A percentile compares a stretch with the other conserved stretches of the same genome.
Conservation (phyloP, 2,797 vertebrate species). For the Smutsia gigantea region DNA sequence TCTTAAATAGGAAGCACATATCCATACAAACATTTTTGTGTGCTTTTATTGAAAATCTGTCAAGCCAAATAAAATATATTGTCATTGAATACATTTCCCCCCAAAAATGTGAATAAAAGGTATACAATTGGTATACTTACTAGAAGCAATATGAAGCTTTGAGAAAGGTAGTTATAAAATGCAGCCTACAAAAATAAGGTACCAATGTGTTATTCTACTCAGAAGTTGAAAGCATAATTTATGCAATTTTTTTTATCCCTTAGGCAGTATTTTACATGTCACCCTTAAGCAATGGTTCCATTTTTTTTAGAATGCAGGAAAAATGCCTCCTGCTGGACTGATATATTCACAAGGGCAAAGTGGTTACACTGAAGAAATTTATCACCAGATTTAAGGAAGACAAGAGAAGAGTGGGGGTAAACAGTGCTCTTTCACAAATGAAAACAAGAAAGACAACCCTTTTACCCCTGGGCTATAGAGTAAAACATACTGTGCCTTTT, state of each 20-base stretch:
- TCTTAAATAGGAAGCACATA: slow-evolving; percentile 36
- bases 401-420: not conserved
- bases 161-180: slow-evolving; percentile 46
- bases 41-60: not conserved
- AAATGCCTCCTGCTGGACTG: slow-evolving; percentile 10
- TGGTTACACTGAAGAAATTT: slow-evolving; percentile 34
- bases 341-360: slow-evolving; percentile 46
- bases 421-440: slow-evolving; percentile 28
- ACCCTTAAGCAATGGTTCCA: slow-evolving; percentile 33
- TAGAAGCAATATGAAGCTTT: slow-evolving; percentile 16
- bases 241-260: not conserved
- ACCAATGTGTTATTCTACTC: slow-evolving; percentile 8
- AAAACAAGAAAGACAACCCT: not conserved
- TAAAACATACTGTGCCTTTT: slow-evolving; percentile 31
- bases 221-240: slow-evolving; percentile 41
- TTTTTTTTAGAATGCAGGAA: slow-evolving; percentile 43
- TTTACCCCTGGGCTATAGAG: not conserved
- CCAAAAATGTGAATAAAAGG: not conserved
- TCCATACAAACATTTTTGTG: not conserved
- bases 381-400: slow-evolving; percentile 19
- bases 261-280: not conserved
- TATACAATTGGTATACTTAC: slow-evolving; percentile 55
- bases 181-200: slow-evolving; percentile 9
- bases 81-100: slow-evolving; percentile 19
- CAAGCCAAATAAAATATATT: slow-evolving; percentile 54